Base-by-base conservation (phyloP, 1,140 invertebrate species). In the Chlorops oryzae region DNA sequence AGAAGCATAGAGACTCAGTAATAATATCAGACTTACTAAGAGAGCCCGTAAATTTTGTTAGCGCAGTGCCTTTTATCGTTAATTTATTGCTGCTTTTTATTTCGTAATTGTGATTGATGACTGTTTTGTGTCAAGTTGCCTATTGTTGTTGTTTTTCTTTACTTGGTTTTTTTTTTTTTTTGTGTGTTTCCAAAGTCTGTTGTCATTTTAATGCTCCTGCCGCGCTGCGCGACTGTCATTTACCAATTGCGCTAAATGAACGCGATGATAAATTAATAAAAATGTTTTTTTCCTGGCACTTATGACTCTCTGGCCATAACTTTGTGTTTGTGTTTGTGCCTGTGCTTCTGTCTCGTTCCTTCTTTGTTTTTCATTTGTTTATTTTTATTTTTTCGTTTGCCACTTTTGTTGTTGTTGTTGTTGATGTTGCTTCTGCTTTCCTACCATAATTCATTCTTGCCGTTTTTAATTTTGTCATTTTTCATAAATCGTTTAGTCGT, bases 51-150 rank as follows among this genome's bases (percentile, higher is more conserved):
- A n/a, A n/a, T n/a, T n/a, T n/a, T n/a, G n/a, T n/a, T n/a, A n/a
- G n/a, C n/a, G n/a, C n/a, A n/a, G n/a, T n/a, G n/a, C n/a, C 55
- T 62, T 61, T 59, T 57, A 59, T 50, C 54, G 53, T 54, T 55
- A 57, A 61, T 63, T 63, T 66, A 66, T 63, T 62, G 59, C 45
- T 35, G 46, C 62, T 47, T 56, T 63, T 59, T 54, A 60, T 60
- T 62, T 59, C 59, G 59, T 66, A 66, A 66, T 66, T 66, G 63
- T 66, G 63, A 66, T 66, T 66, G 63, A 66, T 66, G 61, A 66
- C 55, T 63, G 57, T 61, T 62, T 45, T 58, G 63, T 64, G 63
- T 63, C 63, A 63, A 48, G 59, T 61, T 59, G n/a, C 22, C 50
- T 27, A 24, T 48, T 28, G 27, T 35, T 43, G 32, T 2, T 12